Percentiles rank a stretch among this genome's conserved stretches.
phyloP scores from a whole-genome alignment of 1,140 invertebrate species.

The Apis florea region DNA sequence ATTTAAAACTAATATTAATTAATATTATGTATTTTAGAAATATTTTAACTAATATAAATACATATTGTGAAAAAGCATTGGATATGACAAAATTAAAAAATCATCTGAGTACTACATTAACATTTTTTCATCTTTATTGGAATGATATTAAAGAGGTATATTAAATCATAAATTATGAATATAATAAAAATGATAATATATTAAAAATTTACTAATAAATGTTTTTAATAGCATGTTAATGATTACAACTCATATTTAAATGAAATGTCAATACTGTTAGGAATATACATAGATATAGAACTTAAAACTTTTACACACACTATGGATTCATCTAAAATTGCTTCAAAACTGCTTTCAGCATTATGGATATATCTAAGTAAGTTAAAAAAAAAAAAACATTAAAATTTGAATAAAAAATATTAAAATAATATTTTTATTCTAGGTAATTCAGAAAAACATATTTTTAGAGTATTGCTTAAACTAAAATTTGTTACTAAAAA shows the following conservation, averaged over 20 bases:
- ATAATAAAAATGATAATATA: neutral
- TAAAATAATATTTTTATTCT: conserved; percentile 32
- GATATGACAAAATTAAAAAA: conserved; percentile 62
- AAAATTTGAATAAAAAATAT: neutral
- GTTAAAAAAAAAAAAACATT: conserved; percentile 23
- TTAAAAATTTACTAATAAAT: conserved; percentile 35
- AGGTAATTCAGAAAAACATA: conserved; percentile 75
- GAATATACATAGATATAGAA: conserved; percentile 72
- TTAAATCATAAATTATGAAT: conserved; percentile 1
- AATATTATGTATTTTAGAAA: conserved; percentile 65
- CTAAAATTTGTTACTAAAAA: conserved; percentile 63
- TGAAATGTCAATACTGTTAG: conserved; percentile 73
- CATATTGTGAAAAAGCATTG: conserved; percentile 43
- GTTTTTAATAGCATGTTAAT: conserved; percentile 61
- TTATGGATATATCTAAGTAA: conserved; percentile 74
- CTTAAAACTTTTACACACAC: conserved; percentile 59
- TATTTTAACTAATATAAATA: conserved; percentile 56
- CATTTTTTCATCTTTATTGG: conserved; percentile 74
- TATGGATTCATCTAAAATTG: conserved; percentile 57
- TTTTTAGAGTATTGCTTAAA: conserved; percentile 72
- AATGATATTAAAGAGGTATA: conserved; percentile 71
- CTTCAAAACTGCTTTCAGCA: conserved; percentile 67
- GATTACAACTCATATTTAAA: conserved; percentile 71
- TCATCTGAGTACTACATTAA: conserved; percentile 69
- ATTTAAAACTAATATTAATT: conserved; percentile 10